Conservation (phyloP, 2,888 invertebrate genomes). For the Lapara coniferarum region DNA sequence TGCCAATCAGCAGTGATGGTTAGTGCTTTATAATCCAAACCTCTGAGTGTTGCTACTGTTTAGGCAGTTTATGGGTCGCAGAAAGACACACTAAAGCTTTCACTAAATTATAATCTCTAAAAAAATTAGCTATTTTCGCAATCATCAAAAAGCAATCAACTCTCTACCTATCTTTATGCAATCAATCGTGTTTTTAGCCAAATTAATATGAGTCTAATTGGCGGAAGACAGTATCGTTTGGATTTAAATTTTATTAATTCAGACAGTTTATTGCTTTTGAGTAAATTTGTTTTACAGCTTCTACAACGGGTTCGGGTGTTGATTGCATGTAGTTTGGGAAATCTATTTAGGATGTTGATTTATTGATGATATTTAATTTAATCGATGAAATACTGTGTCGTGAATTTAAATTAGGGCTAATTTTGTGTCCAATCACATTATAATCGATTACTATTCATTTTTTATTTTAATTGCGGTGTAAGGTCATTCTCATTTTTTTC, state of each 20-base stretch:
- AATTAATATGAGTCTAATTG: slow-evolving; percentile 43
- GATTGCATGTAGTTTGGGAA: slow-evolving; percentile 37
- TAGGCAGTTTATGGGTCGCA: no score
- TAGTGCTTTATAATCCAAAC: no score
- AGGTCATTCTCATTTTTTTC: no score
- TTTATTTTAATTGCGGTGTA: no score
- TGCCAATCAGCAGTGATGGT: no score
- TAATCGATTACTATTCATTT: not conserved
- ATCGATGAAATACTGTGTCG: not conserved
- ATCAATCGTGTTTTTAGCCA: slow-evolving; percentile 7
- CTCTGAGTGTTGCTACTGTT: no score
- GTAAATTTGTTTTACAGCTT: slow-evolving; percentile 57
- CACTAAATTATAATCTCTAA: not conserved
- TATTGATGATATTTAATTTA: not conserved
- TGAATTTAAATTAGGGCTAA: not conserved
- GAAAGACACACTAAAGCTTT: not conserved
- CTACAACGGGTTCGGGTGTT: slow-evolving; percentile 49
- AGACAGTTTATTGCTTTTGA: slow-evolving; percentile 53
- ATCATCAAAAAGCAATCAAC: not conserved
- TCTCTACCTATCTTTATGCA: not conserved
- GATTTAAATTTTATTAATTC: slow-evolving; percentile 55
- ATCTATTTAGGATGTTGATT: not conserved
- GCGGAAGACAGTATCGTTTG: slow-evolving; percentile 51
- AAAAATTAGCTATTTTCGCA: not conserved
- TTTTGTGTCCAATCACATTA: not conserved